Conservation (phyloP, 2,113 vertebrate species). For the Scomber scombrus region DNA sequence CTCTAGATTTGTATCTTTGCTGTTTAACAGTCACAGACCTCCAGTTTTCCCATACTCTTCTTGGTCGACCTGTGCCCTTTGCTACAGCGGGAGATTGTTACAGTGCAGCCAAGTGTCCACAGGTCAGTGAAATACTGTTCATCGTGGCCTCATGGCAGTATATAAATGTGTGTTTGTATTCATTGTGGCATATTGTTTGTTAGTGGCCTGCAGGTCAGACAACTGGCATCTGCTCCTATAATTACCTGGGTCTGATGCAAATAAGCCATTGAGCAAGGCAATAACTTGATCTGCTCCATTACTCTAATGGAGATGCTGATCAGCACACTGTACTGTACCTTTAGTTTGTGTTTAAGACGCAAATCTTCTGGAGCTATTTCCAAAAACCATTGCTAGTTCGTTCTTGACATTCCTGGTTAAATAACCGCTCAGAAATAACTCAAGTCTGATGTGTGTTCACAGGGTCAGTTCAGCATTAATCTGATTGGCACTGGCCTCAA, state of each 20-base stretch:
- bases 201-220: neutral
- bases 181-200: neutral
- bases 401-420: neutral
- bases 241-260: neutral
- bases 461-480: conserved; percentile 98
- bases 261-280: neutral
- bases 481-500: conserved; percentile 92
- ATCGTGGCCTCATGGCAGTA: neutral
- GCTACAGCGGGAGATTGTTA: conserved; percentile 94
- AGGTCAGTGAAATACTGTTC: conserved; percentile 80
- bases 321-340: neutral
- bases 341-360: no score
- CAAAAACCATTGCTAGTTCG: neutral
- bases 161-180: neutral
- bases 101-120: conserved; percentile 92
- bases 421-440: neutral
- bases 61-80: conserved; percentile 90
- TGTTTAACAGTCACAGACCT: conserved; percentile 89
- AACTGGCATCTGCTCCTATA: neutral
- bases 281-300: neutral
- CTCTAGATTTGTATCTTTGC: conserved; percentile 52
- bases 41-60: conserved; percentile 88
- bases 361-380: neutral
- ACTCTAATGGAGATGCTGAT: neutral
- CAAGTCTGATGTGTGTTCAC: conserved; percentile 21